Evolutionary conservation across 2,113 vertebrate genomes (phyloP).

Genomic region (Myiopsitta monachus): DNA sequence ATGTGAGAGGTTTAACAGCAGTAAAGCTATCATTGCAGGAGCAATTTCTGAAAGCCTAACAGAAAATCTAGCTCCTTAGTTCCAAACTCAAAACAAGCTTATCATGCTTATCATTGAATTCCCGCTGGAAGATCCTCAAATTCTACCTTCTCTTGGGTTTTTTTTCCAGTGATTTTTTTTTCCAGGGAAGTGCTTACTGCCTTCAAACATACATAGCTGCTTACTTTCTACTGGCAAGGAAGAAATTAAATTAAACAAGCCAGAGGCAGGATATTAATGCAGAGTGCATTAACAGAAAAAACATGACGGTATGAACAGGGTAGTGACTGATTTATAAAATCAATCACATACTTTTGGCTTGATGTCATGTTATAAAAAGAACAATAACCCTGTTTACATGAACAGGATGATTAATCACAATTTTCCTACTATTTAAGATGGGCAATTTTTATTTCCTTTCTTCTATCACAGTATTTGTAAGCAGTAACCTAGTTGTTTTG

Average conservation of each 20-base stretch:
- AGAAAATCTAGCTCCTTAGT: slow-evolving; percentile 45
- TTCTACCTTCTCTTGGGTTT: neutral
- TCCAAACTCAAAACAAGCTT: slow-evolving; percentile 30
- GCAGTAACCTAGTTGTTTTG: neutral
- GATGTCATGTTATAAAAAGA: slow-evolving; percentile 57
- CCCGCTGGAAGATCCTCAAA: neutral
- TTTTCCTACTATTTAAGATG: slow-evolving; percentile 23
- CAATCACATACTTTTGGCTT: slow-evolving; percentile 38
- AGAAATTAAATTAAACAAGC: slow-evolving; percentile 58
- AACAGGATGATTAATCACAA: slow-evolving; percentile 59
- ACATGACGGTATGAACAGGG: slow-evolving; percentile 1
- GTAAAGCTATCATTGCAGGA: slow-evolving; percentile 38
- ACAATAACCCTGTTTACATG: slow-evolving; percentile 61
- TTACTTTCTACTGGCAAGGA: slow-evolving; percentile 33
- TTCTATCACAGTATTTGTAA: neutral
- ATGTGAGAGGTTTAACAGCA: slow-evolving; percentile 17
- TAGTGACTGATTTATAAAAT: slow-evolving; percentile 59
- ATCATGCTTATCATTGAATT: slow-evolving; percentile 14
- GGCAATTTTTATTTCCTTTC: neutral
- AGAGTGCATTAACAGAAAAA: slow-evolving; percentile 60
- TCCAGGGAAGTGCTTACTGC: neutral
- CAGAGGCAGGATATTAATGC: slow-evolving; percentile 59
- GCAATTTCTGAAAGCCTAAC: slow-evolving; percentile 45
- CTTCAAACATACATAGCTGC: neutral
- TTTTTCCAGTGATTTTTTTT: neutral